A percentile compares a stretch with the other conserved stretches of the same genome.
Evolutionary conservation across 2,888 invertebrate species (phyloP).

Genomic region (Parnassius glacialis): DNA sequence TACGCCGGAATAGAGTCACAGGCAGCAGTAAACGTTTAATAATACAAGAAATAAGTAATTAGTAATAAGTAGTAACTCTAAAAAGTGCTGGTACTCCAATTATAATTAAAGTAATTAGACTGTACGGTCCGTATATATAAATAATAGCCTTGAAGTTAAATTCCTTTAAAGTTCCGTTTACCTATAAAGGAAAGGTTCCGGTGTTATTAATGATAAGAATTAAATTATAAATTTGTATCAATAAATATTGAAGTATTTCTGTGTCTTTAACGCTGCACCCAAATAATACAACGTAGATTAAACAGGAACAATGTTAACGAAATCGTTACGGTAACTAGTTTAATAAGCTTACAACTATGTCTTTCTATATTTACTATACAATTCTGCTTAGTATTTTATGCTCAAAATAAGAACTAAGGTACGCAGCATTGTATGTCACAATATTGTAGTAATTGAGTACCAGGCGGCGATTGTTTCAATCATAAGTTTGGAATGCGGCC

Average conservation of each 20-base stretch:
- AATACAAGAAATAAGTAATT: no score
- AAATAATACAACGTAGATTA: background rate
- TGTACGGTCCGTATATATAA: no score
- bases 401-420: background rate
- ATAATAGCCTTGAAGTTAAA: background rate
- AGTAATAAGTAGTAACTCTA: no score
- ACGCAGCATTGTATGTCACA: slow-evolving; percentile 15
- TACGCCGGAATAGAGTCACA: no score
- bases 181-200: background rate
- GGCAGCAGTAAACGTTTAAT: no score
- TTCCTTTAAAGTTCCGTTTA: background rate
- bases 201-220: background rate
- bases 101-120: no score
- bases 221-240: no score
- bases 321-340: slow-evolving; percentile 10
- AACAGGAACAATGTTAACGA: background rate
- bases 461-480: slow-evolving; percentile 14
- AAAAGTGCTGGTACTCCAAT: no score
- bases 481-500: slow-evolving; percentile 22
- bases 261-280: background rate
- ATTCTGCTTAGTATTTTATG: slow-evolving; percentile 2
- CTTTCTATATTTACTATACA: slow-evolving; percentile 1
- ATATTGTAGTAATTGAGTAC: slow-evolving; percentile 9
- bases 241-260: background rate
- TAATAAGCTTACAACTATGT: background rate